Conservation (phyloP, 92 coral and sea anemone species). For the Phymanthus crucifer region DNA sequence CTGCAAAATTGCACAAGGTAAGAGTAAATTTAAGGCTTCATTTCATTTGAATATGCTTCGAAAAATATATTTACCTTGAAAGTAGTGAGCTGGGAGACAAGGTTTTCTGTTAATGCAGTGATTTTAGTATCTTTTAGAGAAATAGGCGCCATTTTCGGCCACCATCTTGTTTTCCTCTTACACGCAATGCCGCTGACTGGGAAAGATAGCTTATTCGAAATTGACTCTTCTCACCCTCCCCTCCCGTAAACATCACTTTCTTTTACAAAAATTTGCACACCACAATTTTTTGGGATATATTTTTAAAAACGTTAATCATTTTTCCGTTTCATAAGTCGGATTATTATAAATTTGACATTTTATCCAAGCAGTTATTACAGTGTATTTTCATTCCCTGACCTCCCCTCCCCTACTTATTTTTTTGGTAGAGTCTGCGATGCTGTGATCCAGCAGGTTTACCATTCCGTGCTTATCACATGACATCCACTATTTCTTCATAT, state of each 20-base stretch:
- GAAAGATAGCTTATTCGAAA: no score
- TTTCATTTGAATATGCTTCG: background rate
- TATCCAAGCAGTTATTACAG: no score
- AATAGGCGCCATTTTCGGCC: conserved; percentile 86
- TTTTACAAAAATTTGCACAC: no score
- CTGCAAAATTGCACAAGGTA: conserved; percentile 32
- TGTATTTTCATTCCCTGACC: background rate
- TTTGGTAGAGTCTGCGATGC: background rate
- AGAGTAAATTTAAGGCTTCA: background rate
- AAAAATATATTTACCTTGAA: conserved; percentile 50
- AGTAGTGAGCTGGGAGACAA: conserved; percentile 55
- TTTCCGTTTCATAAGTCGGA: no score
- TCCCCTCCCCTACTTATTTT: background rate
- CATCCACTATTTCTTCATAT: conserved; percentile 15
- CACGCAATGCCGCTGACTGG: conserved; percentile 21
- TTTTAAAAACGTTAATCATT: no score
- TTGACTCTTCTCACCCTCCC: no score
- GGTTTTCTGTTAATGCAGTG: conserved; percentile 50
- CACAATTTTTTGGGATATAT: no score
- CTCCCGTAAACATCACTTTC: no score
- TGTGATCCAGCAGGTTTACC: conserved; percentile 3
- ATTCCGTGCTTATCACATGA: conserved; percentile 41
- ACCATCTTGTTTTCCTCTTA: conserved; percentile 20
- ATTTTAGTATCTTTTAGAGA: conserved; percentile 70
- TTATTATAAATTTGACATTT: no score